Evolutionary conservation across 2,113 vertebrate species (phyloP).

Genomic region (Alethe castanea): DNA sequence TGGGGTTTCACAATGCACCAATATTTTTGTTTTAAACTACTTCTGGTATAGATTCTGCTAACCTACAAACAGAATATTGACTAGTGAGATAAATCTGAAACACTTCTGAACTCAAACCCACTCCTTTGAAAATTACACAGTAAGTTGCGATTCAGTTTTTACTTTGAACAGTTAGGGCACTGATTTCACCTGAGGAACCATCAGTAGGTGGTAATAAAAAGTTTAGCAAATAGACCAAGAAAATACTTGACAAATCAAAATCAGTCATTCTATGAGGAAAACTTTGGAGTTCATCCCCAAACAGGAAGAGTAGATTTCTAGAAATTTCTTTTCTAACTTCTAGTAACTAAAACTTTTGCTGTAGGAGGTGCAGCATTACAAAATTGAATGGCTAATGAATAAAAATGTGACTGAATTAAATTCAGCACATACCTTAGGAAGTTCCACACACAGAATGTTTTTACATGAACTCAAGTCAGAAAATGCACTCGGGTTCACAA

Average conservation of each 20-base stretch:
- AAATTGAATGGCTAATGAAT: background rate
- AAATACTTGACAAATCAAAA: background rate
- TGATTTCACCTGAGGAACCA: background rate
- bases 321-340: background rate
- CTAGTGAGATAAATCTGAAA: background rate
- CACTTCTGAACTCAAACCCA: background rate
- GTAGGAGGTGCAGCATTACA: background rate
- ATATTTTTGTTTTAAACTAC: background rate
- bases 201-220: background rate
- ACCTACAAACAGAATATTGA: background rate
- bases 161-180: background rate
- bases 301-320: background rate
- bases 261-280: background rate
- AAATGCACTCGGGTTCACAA: background rate
- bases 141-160: background rate
- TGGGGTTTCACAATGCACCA: background rate
- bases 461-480: constrained; percentile 70
- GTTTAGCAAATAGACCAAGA: background rate
- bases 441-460: constrained; percentile 74
- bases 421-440: constrained; percentile 77
- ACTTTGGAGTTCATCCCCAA: background rate
- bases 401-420: background rate
- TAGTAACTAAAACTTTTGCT: background rate
- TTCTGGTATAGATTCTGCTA: background rate
- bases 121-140: background rate